These are phyloP conservation scores for Phyllopteryx taeniolatus DNA, from an alignment of 2,113 vertebrate species.

Conservation along the genomic window DNA sequence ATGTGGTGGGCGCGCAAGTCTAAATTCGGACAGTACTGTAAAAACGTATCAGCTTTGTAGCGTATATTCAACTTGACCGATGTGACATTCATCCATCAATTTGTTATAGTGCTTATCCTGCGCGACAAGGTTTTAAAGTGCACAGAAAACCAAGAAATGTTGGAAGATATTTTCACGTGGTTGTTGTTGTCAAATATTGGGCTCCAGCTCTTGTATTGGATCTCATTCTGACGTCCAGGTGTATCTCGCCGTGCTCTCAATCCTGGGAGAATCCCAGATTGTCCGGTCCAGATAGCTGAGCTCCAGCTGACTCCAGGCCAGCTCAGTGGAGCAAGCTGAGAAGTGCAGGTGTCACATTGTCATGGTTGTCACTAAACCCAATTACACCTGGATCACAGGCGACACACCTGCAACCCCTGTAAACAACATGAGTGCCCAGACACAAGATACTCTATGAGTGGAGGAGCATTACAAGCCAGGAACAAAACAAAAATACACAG, in stretches of 20 bases:
- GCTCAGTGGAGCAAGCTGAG: conserved; percentile 55
- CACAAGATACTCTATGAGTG: conserved; percentile 5
- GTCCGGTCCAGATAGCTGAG: conserved; percentile 55
- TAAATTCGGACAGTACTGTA: no score
- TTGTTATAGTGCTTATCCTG: no score
- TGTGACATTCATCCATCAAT: no score
- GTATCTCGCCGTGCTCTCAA: conserved; percentile 23
- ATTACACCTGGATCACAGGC: conserved; percentile 60
- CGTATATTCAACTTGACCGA: no score
- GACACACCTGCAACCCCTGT: conserved; percentile 19
- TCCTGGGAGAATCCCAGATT: conserved; percentile 45
- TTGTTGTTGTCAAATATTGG: neutral
- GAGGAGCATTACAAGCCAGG: neutral
- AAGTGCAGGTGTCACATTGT: conserved; percentile 68
- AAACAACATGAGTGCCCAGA: conserved; percentile 26
- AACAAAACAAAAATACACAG: neutral
- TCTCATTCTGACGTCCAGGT: neutral
- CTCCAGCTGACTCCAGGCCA: conserved; percentile 65
- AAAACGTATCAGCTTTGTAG: no score
- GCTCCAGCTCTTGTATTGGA: no score
- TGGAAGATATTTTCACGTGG: neutral
- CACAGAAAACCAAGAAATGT: neutral
- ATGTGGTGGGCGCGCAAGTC: no score
- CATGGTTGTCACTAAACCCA: conserved; percentile 69
- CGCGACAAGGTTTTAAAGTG: neutral